Evolutionary conservation across 2,888 invertebrate genomes (phyloP).

Genomic region (Eurytoma adleriae): DNA sequence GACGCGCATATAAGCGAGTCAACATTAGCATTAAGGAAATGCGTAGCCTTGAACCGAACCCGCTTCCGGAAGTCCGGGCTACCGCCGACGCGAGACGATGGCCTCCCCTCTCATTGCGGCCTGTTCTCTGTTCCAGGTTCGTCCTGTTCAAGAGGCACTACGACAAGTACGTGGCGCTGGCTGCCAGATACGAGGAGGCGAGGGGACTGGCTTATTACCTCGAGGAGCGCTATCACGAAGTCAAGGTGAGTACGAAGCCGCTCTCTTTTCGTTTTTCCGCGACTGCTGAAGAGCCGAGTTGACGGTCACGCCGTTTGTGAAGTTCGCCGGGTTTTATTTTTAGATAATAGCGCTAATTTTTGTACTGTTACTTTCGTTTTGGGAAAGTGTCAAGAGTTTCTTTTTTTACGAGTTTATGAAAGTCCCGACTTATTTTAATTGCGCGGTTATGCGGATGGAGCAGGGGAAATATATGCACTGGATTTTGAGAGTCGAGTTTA

Average conservation of each 20-base stretch:
- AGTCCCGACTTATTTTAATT: background rate
- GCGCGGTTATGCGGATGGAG: background rate
- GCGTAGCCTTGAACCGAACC: background rate
- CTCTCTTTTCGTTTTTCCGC: background rate
- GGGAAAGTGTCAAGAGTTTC: slow-evolving; percentile 17
- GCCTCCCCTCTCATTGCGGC: too few species aligned
- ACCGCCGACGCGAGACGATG: too few species aligned
- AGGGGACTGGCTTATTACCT: slow-evolving; percentile 80
- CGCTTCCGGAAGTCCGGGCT: background rate
- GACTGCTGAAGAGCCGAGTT: background rate
- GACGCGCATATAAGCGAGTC: too few species aligned
- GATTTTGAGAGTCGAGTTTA: background rate
- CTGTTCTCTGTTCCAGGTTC: slow-evolving; percentile 76
- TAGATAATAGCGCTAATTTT: background rate
- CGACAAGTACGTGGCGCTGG: slow-evolving; percentile 80
- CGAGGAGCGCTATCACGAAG: slow-evolving; percentile 82
- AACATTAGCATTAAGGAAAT: too few species aligned
- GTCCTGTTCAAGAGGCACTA: slow-evolving; percentile 82
- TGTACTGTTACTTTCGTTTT: slow-evolving; percentile 6
- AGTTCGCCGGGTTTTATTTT: background rate
- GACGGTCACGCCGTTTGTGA: background rate
- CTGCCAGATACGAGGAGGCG: slow-evolving; percentile 81
- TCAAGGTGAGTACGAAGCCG: slow-evolving; percentile 76
- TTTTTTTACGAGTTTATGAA: background rate
- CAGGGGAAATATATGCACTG: background rate